Evolutionary conservation across 2,113 vertebrate species (phyloP).

Genomic region (Periophthalmus modestus): DNA sequence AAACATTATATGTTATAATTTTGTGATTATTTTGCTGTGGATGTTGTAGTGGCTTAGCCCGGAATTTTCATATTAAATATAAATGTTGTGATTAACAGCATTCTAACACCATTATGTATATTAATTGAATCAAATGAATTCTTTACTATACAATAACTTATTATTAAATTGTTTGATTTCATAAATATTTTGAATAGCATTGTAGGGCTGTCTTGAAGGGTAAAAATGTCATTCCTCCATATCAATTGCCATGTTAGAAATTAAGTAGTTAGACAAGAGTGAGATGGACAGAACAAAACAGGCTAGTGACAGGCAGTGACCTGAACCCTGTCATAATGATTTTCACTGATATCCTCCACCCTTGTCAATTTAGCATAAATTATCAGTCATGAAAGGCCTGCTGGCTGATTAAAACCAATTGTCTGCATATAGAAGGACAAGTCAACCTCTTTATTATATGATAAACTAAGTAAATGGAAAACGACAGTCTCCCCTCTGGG

Average conservation of each 20-base stretch:
- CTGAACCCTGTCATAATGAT: constrained; percentile 74
- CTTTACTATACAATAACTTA: not conserved
- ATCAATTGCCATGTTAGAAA: constrained; percentile 25
- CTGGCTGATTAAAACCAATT: constrained; percentile 83
- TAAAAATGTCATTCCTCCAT: constrained; percentile 19
- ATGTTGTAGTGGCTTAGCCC: not conserved
- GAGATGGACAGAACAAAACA: constrained; percentile 51
- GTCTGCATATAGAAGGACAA: constrained; percentile 80
- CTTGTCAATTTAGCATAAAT: constrained; percentile 81
- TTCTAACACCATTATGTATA: not conserved
- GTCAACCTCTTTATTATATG: constrained; percentile 79
- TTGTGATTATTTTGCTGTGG: not conserved
- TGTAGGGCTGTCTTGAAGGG: not conserved
- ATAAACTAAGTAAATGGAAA: constrained; percentile 80
- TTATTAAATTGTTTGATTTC: not conserved
- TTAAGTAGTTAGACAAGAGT: constrained; percentile 41
- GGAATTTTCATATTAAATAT: not conserved
- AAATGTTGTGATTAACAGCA: not conserved
- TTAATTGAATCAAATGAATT: not conserved
- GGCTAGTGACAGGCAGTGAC: constrained; percentile 68
- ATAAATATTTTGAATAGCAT: not conserved
- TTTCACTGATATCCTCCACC: constrained; percentile 76
- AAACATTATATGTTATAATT: not conserved
- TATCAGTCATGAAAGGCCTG: constrained; percentile 74
- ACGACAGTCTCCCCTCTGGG: constrained; percentile 75